Conservation (phyloP, 2,113 vertebrate species). For the Poicephalus meyeri region DNA sequence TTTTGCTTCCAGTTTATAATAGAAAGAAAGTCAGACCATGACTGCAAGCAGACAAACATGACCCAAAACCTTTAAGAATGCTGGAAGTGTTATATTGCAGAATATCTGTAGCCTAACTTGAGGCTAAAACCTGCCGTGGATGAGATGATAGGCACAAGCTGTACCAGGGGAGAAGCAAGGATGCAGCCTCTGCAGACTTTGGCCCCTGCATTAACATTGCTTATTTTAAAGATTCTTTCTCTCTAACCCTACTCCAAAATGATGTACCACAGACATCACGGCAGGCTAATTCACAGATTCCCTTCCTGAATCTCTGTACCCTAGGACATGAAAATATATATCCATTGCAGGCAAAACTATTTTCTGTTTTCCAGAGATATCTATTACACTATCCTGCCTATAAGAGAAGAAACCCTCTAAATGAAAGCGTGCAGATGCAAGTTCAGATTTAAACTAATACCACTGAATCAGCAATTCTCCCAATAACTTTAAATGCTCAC, state of each 20-base stretch:
- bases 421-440: neutral
- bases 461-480: neutral
- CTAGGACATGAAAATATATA: neutral
- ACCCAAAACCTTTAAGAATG: neutral
- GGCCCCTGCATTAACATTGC: neutral
- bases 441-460: neutral
- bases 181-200: neutral
- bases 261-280: neutral
- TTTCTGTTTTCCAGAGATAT: neutral
- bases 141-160: neutral
- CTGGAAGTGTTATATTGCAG: neutral
- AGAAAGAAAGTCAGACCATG: neutral
- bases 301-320: neutral
- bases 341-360: neutral
- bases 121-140: neutral
- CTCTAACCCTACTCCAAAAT: neutral
- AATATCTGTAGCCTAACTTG: neutral
- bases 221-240: neutral
- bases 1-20: neutral
- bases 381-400: neutral
- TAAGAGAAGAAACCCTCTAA: neutral
- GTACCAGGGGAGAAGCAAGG: neutral
- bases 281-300: neutral
- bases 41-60: neutral
- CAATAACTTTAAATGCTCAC: neutral